phyloP scores from a whole-genome alignment of 2,888 invertebrate species.

The Omphaloscelis lunosa region DNA sequence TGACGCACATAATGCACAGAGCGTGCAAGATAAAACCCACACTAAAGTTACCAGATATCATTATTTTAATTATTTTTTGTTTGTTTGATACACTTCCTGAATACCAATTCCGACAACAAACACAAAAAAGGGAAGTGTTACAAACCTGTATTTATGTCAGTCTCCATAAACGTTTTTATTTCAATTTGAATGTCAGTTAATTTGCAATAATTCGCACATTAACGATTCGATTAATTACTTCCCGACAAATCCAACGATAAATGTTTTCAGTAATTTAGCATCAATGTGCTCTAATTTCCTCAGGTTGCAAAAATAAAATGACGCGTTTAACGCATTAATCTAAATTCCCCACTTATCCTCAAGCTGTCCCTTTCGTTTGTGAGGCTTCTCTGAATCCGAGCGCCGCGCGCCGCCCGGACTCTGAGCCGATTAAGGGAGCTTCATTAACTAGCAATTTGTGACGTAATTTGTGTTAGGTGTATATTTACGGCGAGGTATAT shows the following conservation, averaged over 20 bases:
- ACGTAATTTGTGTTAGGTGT: conserved; percentile 45
- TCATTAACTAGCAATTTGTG: conserved; percentile 36
- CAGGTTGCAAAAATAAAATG: conserved; percentile 59
- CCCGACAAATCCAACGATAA: conserved; percentile 53
- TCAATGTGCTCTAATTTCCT: conserved; percentile 58
- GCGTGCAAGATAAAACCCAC: conserved; percentile 59
- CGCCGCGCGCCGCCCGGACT: too few species aligned
- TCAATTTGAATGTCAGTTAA: conserved; percentile 49
- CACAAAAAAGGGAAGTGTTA: conserved; percentile 39
- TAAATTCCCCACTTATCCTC: conserved; percentile 73
- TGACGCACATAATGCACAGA: conserved; percentile 60
- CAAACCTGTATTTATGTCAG: conserved; percentile 31
- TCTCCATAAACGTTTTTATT: conserved; percentile 37
- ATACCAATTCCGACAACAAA: conserved; percentile 27
- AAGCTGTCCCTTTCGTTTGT: conserved; percentile 73
- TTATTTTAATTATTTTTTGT: conserved; percentile 27
- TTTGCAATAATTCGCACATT: conserved; percentile 46
- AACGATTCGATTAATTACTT: conserved; percentile 59
- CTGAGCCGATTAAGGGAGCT: conserved; percentile 64
- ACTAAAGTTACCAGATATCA: conserved; percentile 15
- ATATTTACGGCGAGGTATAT: conserved; percentile 44
- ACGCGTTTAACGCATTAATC: conserved; percentile 47
- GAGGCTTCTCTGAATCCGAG: conserved; percentile 73
- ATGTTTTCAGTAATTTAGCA: conserved; percentile 52
- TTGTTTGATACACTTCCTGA: conserved; percentile 41